Evolutionary conservation across 2,113 vertebrate genomes (phyloP), one percentile per base, ranked within the genome.

Genomic region (Xiphophorus hellerii): DNA sequence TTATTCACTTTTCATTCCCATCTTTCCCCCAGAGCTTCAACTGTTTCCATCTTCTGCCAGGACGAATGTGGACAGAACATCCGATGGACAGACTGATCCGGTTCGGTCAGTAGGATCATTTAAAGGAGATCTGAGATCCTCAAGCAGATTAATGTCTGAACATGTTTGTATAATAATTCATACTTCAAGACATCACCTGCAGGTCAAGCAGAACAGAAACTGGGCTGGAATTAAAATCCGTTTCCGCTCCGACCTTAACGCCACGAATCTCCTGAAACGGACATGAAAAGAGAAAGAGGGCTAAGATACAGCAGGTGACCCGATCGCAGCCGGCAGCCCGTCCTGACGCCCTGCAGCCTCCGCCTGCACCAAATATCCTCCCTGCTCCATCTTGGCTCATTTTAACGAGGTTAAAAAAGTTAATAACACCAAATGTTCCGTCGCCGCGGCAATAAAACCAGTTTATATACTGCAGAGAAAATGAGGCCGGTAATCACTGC

Each of bases 361-460:
- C 37, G n/a, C 31, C 66, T 71, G 3, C 82, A 33, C 62, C 4
- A 51, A 51, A 73, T 62, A 51, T 27, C n/a, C 39, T n/a, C 30
- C 61, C 65, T 44, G 28, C 27, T 6, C 13, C 71, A 28, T 13
- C 65, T 28, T 10, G 39, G 35, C 64, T 83, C 73, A 39, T 75
- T 80, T 85, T 66, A 72, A 75, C 78, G 28, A 48, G 66, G 76
- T 79, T 84, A 75, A 89, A 76, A 84, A 81, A 85, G 78, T 77
- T 80, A 85, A 85, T 70, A 83, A 85, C 58, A 25, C 29, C 81
- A 82, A 86, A 87, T 78, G 73, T 77, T 73, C 73, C 68, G 60
- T 73, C 44, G 29, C 30, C n/a, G 6, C 39, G 0, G 75, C 78
- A 73, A 66, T 27, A 76, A 72, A 82, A 80, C 74, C 78, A 10